phyloP scores from a whole-genome alignment of 1,140 invertebrate genomes.

The Idris sp. region DNA sequence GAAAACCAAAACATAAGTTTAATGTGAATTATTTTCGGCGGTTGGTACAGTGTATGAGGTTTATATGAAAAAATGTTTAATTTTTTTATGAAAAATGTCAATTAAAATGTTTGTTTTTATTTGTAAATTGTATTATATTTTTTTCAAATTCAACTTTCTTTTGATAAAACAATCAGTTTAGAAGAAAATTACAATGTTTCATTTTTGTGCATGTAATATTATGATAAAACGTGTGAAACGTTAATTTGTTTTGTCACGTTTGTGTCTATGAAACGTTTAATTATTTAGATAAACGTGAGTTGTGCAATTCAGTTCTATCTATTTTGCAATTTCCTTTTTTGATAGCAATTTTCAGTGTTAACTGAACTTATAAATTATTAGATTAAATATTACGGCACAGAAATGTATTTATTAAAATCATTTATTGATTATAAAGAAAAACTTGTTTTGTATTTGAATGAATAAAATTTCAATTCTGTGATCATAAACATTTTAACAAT shows the following conservation, averaged over 20 bases:
- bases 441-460: too few species aligned
- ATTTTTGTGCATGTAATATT: constrained; percentile 2
- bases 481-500: constrained; percentile 11
- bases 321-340: constrained; percentile 44
- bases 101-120: constrained; percentile 36
- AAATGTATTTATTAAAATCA: background rate
- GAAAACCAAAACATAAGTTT: constrained; percentile 76
- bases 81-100: too few species aligned
- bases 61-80: constrained; percentile 52
- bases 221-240: background rate
- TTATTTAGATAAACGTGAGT: constrained; percentile 40
- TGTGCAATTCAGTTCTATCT: constrained; percentile 49
- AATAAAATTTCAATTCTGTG: too few species aligned
- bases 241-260: constrained; percentile 2
- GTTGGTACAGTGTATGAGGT: constrained; percentile 37
- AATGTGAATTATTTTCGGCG: constrained; percentile 66
- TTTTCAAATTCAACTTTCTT: too few species aligned
- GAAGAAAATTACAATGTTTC: background rate
- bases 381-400: constrained; percentile 1
- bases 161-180: too few species aligned
- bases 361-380: constrained; percentile 8
- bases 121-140: background rate
- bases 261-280: constrained; percentile 8
- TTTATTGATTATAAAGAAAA: too few species aligned
- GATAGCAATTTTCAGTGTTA: constrained; percentile 36